phyloP scores from a whole-genome alignment of 2,888 invertebrate species.

The Globia sparganii region DNA sequence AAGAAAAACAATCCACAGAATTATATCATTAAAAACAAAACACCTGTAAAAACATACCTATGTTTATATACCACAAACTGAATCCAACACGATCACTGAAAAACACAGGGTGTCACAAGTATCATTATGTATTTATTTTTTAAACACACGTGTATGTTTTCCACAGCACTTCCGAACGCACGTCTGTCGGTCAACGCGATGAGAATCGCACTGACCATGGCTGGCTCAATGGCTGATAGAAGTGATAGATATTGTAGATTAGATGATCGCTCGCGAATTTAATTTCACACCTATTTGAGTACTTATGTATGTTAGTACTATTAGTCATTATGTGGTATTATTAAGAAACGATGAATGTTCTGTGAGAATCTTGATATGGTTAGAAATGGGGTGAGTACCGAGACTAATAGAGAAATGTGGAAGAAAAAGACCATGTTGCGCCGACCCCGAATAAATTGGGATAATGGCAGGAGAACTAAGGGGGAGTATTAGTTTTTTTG shows the following conservation, averaged over 20 bases:
- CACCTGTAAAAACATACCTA: conserved; percentile 39
- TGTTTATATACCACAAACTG: conserved; percentile 13
- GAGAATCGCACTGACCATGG: conserved; percentile 62
- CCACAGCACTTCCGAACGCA: conserved; percentile 28
- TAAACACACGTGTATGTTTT: conserved; percentile 29
- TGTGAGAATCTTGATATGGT: neutral
- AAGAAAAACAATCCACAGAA: neutral
- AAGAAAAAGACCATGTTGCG: too few species aligned
- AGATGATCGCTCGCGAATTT: conserved; percentile 49
- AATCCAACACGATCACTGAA: conserved; percentile 54
- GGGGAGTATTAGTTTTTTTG: too few species aligned
- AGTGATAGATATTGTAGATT: conserved; percentile 38
- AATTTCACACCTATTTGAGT: conserved; percentile 29
- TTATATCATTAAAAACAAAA: neutral
- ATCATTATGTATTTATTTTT: conserved; percentile 33
- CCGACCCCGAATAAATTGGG: too few species aligned
- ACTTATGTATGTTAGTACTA: too few species aligned
- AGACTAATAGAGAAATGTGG: neutral
- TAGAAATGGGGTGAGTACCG: neutral
- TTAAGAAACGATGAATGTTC: neutral
- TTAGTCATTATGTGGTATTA: too few species aligned
- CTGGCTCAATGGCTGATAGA: neutral
- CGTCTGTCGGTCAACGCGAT: conserved; percentile 57
- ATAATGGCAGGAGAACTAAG: too few species aligned
- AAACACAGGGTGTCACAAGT: conserved; percentile 54